These are phyloP conservation scores for Progne subis DNA, from an alignment of 2,113 vertebrate species.

Conservation along the genomic window DNA sequence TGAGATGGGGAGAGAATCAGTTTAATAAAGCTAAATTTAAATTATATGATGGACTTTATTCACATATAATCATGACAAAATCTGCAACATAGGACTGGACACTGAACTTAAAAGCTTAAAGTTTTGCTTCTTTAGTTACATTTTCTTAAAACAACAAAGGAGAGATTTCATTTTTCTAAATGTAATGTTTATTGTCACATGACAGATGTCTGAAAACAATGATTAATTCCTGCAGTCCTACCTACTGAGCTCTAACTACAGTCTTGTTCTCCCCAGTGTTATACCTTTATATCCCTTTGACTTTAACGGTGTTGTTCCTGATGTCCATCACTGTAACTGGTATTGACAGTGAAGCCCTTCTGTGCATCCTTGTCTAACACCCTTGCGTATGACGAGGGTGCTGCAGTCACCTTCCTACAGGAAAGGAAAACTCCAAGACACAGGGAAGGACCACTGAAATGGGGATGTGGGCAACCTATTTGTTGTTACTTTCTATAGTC, in stretches of 20 bases:
- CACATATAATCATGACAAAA: neutral
- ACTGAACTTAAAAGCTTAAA: neutral
- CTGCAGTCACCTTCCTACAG: neutral
- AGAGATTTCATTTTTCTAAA: neutral
- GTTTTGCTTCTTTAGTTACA: neutral
- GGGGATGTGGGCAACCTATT: neutral
- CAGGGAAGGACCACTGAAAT: neutral
- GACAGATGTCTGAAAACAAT: neutral
- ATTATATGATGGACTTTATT: slow-evolving; percentile 16
- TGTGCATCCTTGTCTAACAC: neutral
- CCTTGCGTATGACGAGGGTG: neutral
- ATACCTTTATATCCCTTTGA: neutral
- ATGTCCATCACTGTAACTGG: neutral
- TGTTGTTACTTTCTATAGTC: neutral
- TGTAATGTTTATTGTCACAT: neutral
- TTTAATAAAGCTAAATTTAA: slow-evolving; percentile 29
- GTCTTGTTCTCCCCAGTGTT: neutral
- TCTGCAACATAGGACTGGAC: slow-evolving; percentile 16
- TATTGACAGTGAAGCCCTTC: neutral
- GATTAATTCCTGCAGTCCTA: neutral
- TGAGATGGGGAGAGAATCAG: neutral
- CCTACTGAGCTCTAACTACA: neutral
- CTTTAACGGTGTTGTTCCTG: neutral
- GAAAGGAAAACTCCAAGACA: neutral
- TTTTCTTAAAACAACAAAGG: slow-evolving; percentile 10